Conservation (phyloP, 1,140 invertebrate species). For the Pentalonia nigronervosa region DNA sequence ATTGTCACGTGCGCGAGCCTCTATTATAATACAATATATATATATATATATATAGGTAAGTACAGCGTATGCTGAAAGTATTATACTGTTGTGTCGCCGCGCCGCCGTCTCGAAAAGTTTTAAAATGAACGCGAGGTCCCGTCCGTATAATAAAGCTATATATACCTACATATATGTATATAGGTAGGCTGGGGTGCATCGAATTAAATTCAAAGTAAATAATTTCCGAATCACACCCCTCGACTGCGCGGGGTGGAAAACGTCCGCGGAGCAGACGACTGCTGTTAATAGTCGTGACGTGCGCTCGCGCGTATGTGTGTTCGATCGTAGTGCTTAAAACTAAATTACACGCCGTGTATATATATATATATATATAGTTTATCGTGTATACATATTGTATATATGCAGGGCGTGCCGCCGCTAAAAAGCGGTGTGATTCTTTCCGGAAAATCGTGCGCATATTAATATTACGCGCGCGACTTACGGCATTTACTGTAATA, state of each 20-base stretch:
- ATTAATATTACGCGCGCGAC: background rate
- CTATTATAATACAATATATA: background rate
- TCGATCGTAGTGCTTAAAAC: background rate
- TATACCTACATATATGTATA: background rate
- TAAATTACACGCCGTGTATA: background rate
- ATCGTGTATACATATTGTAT: too few relatives aligned
- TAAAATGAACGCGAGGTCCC: background rate
- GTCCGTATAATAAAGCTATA: too few relatives aligned
- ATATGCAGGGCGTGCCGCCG: background rate
- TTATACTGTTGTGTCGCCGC: background rate
- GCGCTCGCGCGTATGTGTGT: background rate
- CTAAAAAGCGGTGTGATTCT: background rate
- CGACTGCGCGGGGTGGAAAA: background rate
- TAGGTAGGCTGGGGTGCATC: background rate
- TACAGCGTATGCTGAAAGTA: background rate
- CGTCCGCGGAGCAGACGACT: background rate
- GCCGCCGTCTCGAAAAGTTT: background rate
- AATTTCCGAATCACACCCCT: background rate
- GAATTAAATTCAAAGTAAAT: conserved; percentile 6
- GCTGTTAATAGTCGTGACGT: conserved; percentile 1
- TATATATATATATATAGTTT: background rate
- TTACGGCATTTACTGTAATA: too few relatives aligned
- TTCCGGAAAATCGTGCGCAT: background rate
- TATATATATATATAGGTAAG: background rate
- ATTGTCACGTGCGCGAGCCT: background rate